Evolutionary conservation across 2,888 invertebrate species (phyloP), one percentile per base, ranked within the genome.

Genomic region (Notodonta dromedarius): DNA sequence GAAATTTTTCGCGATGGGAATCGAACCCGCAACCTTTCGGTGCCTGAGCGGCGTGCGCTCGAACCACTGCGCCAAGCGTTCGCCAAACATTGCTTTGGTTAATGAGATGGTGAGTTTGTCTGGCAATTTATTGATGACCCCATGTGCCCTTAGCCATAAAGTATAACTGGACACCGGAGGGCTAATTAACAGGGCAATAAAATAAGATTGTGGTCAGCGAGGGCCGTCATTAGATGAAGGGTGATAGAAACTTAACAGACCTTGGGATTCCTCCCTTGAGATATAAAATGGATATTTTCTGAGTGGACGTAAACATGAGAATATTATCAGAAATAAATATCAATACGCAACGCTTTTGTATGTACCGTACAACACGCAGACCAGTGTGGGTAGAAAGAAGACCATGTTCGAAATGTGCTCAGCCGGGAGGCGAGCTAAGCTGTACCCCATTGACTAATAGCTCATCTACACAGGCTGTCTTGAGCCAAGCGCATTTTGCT

Each of bases 141-240:
- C n/a, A 46, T 46, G 13, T 46, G 46, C 5, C 39, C 14, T 9
- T 54, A 35, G 14, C 51, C 46, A 60, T 63, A 63, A 63, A 60
- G 57, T 24, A 39, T 46, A 60, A 60, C 54, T 60, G 16, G 57
- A 60, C 60, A 48, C 56, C 44, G 46, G 6, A 46, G 51, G 32
- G 53, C 56, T 57, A 57, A 56, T 62, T 54, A 24, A 51, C 57
- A 40, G 46, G 7, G 55, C 61, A 61, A 61, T 59, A 54, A 59
- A 59, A 59, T 44, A 57, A 53, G 48, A 50, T 32, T 51, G 4
- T 39, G 14, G 56, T 54, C 54, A 54, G 39, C 14, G 5, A 52
- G 13, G 54, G 32, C 39, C 2, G 12, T n/a, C 54, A n/a, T n/a
- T 35, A 50, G 52, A 53, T 35, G 13, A 1, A 35, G 52, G 52